A percentile compares a stretch with the other conserved stretches of the same genome.
phyloP scores from a whole-genome alignment of 2,797 vertebrate genomes.

The Acropternis orthonyx region DNA sequence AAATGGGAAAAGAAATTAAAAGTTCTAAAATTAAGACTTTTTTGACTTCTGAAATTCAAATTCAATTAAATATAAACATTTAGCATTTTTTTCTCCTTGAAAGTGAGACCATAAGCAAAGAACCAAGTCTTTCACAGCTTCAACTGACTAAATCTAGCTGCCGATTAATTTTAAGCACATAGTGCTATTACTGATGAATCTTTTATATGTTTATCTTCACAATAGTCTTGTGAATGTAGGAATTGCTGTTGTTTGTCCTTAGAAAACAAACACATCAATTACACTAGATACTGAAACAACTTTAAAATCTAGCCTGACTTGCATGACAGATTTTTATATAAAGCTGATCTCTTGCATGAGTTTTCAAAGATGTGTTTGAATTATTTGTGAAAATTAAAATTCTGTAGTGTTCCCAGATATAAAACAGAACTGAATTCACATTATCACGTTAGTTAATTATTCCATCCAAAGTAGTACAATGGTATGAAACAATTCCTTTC shows the following conservation, averaged over 20 bases:
- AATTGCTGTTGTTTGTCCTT: background rate
- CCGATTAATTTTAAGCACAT: slow-evolving; percentile 23
- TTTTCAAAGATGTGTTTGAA: background rate
- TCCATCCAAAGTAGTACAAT: background rate
- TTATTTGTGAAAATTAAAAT: background rate
- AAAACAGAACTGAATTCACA: background rate
- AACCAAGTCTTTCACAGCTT: background rate
- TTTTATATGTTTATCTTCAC: slow-evolving; percentile 30
- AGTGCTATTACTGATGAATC: background rate
- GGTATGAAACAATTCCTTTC: background rate
- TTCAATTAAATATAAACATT: background rate
- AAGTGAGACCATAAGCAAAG: background rate
- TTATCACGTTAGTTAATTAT: background rate
- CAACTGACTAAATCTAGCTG: background rate
- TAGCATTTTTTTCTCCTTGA: background rate
- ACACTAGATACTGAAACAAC: background rate
- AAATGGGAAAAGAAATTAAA: background rate
- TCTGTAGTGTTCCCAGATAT: background rate
- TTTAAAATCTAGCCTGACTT: background rate
- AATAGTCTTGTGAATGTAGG: background rate
- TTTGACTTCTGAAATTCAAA: background rate
- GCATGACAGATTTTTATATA: background rate
- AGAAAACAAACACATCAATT: background rate
- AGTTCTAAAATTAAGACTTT: background rate
- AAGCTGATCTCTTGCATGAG: background rate